phyloP scores from a whole-genome alignment of 2,888 invertebrate species.

The Drosophila meridiana region DNA sequence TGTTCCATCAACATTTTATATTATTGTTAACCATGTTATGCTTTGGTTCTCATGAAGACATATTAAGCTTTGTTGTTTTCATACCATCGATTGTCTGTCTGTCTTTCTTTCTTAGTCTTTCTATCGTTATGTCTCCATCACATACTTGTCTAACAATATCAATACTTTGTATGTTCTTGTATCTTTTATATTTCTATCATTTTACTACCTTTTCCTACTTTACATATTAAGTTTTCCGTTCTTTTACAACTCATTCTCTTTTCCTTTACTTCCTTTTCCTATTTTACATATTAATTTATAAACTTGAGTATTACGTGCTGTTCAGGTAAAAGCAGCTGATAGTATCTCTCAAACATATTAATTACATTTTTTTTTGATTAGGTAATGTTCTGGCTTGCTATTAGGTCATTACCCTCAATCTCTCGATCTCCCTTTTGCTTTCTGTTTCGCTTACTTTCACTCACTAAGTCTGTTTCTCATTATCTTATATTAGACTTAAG shows the following conservation, averaged over 20 bases:
- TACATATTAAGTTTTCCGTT: background rate
- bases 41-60: background rate
- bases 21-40: background rate
- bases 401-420: background rate
- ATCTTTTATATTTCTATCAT: background rate
- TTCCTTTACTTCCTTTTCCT: background rate
- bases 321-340: background rate
- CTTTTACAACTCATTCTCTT: background rate
- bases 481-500: background rate
- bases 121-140: background rate
- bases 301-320: background rate
- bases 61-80: background rate
- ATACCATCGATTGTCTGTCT: background rate
- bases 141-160: background rate
- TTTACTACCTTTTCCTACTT: background rate
- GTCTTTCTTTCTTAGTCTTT: background rate
- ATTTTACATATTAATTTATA: background rate
- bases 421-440: background rate
- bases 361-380: slow-evolving; percentile 15
- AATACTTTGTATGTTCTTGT: background rate
- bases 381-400: slow-evolving; percentile 4
- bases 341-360: background rate
- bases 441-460: background rate
- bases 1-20: background rate
- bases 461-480: background rate